Base-by-base conservation (phyloP, 2,113 vertebrate species). In the Mola mola region DNA sequence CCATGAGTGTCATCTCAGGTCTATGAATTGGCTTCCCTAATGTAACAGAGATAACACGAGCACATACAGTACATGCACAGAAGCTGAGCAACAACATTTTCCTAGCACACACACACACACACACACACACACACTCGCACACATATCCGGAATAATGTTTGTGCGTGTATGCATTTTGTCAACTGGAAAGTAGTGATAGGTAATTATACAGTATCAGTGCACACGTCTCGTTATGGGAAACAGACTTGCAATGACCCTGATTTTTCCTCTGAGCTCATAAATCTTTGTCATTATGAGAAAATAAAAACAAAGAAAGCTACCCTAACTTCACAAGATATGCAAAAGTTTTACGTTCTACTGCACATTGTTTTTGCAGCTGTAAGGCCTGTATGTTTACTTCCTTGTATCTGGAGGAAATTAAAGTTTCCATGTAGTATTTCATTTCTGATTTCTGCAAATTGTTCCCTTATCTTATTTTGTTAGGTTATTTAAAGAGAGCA, bases 201-300 rank as follows among this genome's bases (percentile, higher is more conserved):
- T 40, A 40, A 40, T 13, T 40, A 40, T 40, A 40, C n/a, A 19
- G 37, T 13, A 40, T 40, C 16, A 40, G 37, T 17, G 7, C 16
- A n/a, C n/a, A n/a, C n/a, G 16, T 2, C 37, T 40, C 37, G 16
- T 40, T 40, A 17, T 40, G 37, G 37, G 37, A 17, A 40, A 5
- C 37, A 40, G 37, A 40, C 37, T 40, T 40, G 37, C 15, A 40
- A n/a, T 17, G 37, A 7, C 37, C 16, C 1, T 20, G 16, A 12
- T 82, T 83, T 78, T 83, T 76, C 75, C 71, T 72, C 59, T 83
- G 75, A 84, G 63, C 52, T 81, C 68, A 72, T 78, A 24, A 19
- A 68, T 73, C 78, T 60, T 46, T 80, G 79, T 75, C 75, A 68
- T 83, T 56, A 66, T 50, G 38, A 57, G 17, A 11, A 55, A 61